Evolutionary conservation across 2,113 vertebrate genomes (phyloP).

Genomic region (Spea multiplicata): DNA sequence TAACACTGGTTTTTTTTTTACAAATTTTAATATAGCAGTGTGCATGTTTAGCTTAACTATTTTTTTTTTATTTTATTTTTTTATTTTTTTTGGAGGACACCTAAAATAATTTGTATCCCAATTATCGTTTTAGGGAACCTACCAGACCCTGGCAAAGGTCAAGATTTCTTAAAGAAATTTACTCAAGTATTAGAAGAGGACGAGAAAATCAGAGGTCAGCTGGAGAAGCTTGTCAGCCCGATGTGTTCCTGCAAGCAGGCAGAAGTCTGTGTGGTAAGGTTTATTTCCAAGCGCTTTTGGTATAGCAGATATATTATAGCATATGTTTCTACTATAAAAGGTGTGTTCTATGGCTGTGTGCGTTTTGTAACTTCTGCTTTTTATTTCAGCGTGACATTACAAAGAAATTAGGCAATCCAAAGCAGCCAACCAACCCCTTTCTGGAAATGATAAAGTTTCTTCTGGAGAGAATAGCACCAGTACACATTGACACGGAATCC

Average conservation of each 20-base stretch:
- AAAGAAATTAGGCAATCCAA: conserved; percentile 79
- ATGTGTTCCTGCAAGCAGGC: conserved; percentile 79
- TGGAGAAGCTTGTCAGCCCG: conserved; percentile 79
- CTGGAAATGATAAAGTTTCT: conserved; percentile 89
- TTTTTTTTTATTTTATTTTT: not conserved
- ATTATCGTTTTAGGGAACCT: conserved; percentile 78
- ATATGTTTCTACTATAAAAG: too few species aligned
- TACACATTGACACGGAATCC: conserved; percentile 80
- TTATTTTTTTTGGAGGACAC: not conserved
- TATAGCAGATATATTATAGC: too few species aligned
- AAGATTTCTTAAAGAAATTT: conserved; percentile 98
- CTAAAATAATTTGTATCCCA: too few species aligned
- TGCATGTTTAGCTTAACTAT: too few species aligned
- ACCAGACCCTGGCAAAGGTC: conserved; percentile 95
- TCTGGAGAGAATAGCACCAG: conserved; percentile 80
- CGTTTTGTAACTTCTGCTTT: conserved; percentile 1
- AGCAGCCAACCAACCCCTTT: conserved; percentile 84
- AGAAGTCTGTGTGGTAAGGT: conserved; percentile 81
- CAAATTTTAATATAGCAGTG: too few species aligned
- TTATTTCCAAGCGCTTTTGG: too few species aligned
- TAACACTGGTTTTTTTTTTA: too few species aligned
- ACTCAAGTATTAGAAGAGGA: conserved; percentile 96
- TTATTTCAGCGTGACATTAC: conserved; percentile 78
- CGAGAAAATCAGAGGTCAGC: conserved; percentile 83
- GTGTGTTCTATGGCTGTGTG: not conserved